These are phyloP conservation scores for Anodontia alba DNA, from an alignment of 2,888 invertebrate genomes.

Conservation along the genomic window DNA sequence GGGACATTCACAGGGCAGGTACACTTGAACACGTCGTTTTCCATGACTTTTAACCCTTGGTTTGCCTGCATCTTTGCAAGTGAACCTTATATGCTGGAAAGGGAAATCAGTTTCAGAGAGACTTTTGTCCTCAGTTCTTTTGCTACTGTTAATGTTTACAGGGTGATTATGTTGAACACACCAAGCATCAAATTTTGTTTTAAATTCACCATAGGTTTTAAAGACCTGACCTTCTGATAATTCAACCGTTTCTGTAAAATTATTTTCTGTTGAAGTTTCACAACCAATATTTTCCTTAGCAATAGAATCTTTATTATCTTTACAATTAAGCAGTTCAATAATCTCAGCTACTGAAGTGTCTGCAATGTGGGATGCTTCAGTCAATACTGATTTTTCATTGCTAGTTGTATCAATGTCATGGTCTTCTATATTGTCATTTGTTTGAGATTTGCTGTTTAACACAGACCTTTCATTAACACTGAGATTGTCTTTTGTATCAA, in stretches of 20 bases:
- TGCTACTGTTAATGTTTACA: conserved; percentile 3
- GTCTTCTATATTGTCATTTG: not conserved
- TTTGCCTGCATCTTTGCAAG: conserved; percentile 25
- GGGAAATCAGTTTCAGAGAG: not conserved
- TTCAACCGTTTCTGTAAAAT: not conserved
- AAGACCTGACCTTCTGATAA: not conserved
- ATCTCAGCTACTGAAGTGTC: not conserved
- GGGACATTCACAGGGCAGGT: conserved; percentile 11
- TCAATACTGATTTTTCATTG: not conserved
- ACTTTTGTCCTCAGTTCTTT: not conserved
- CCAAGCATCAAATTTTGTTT: not conserved
- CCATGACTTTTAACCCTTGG: not conserved
- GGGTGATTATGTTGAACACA: conserved; percentile 1
- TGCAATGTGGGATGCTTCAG: not conserved
- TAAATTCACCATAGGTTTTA: not conserved
- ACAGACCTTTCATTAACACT: no score
- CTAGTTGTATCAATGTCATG: not conserved
- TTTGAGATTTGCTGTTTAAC: no score
- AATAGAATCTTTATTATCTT: not conserved
- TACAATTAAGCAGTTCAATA: conserved; percentile 1
- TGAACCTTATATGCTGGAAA: not conserved
- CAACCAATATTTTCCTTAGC: not conserved
- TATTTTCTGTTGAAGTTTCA: not conserved
- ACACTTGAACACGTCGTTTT: not conserved
- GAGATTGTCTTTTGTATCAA: no score